A percentile compares a stretch with the other conserved stretches of the same genome.
Evolutionary conservation across 2,888 invertebrate genomes (phyloP).

Genomic region (Ichneumoninae sp.): DNA sequence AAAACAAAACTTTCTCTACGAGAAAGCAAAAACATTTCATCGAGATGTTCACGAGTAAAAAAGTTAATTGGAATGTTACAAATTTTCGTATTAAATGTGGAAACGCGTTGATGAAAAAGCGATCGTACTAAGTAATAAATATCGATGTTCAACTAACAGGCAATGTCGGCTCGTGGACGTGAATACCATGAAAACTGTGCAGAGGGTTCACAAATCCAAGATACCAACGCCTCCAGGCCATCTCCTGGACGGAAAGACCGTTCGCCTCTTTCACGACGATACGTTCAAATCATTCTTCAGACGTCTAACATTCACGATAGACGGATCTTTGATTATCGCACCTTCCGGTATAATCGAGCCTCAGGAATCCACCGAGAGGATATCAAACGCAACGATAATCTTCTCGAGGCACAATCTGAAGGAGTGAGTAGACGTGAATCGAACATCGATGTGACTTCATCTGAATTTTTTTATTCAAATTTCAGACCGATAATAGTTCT

Average conservation of each 20-base stretch:
- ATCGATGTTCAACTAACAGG: constrained; percentile 82
- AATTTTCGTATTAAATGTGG: not conserved
- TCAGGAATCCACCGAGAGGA: constrained; percentile 87
- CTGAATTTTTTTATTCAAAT: constrained; percentile 35
- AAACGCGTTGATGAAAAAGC: not conserved
- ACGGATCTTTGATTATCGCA: constrained; percentile 95
- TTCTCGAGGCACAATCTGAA: constrained; percentile 87
- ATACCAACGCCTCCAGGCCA: constrained; percentile 87
- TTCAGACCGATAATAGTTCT: constrained; percentile 91
- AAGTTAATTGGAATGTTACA: too few relatives aligned
- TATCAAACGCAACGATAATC: constrained; percentile 86
- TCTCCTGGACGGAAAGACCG: constrained; percentile 86
- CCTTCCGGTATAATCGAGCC: constrained; percentile 94
- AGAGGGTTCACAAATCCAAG: constrained; percentile 88
- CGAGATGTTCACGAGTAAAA: not conserved
- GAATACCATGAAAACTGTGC: constrained; percentile 88
- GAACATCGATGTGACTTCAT: not conserved
- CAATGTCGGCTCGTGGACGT: constrained; percentile 89
- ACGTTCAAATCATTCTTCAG: constrained; percentile 97
- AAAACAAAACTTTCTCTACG: too few relatives aligned
- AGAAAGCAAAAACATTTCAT: too few relatives aligned
- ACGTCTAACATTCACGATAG: constrained; percentile 94
- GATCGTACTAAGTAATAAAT: constrained; percentile 6
- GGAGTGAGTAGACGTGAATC: constrained; percentile 83
- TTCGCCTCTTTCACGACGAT: constrained; percentile 94